These are phyloP conservation scores for Eurosta solidaginis DNA, from an alignment of 1,140 invertebrate genomes.

Conservation along the genomic window DNA sequence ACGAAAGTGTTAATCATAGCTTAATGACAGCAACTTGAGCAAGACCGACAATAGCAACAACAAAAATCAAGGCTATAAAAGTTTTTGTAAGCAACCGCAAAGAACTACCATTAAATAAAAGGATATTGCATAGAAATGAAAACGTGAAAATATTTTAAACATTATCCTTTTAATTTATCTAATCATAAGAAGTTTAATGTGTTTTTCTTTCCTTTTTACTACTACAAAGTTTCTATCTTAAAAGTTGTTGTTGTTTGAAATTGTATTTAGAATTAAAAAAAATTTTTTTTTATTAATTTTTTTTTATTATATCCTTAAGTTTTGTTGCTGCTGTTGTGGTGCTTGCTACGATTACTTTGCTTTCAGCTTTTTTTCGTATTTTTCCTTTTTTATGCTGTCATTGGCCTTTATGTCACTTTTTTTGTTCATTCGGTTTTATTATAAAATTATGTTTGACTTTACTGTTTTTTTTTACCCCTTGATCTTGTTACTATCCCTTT, in stretches of 20 bases:
- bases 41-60: background rate
- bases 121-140: background rate
- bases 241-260: too few relatives aligned
- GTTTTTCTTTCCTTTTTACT: background rate
- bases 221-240: background rate
- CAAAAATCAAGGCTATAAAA: background rate
- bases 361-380: background rate
- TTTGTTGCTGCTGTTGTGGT: background rate
- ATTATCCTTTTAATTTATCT: constrained; percentile 32
- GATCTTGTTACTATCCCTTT: background rate
- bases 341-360: background rate
- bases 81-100: background rate
- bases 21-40: background rate
- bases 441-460: background rate
- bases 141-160: constrained; percentile 30
- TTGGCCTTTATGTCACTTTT: background rate
- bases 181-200: constrained; percentile 4
- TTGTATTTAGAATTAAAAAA: background rate
- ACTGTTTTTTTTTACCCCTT: background rate
- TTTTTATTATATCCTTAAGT: background rate
- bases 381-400: background rate
- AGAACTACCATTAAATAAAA: background rate
- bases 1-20: background rate
- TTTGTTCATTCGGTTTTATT: background rate
- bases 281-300: background rate